A percentile compares a stretch with the other conserved stretches of the same genome.
These are phyloP conservation scores for Hemibagrus wyckioides DNA, from an alignment of 2,113 vertebrate genomes.

Conservation along the genomic window DNA sequence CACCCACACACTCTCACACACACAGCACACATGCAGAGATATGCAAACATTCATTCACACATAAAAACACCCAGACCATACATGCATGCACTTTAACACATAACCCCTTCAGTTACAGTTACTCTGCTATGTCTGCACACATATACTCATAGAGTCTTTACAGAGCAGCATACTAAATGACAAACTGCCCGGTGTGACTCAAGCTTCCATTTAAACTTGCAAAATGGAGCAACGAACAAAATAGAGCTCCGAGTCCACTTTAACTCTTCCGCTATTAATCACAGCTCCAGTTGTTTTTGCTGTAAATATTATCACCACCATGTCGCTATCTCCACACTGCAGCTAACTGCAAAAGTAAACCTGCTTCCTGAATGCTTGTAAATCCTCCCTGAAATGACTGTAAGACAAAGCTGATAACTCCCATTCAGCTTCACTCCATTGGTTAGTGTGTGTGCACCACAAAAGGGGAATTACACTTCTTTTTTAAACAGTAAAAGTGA, in stretches of 20 bases:
- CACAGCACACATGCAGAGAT: constrained; percentile 29
- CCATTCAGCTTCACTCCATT: not conserved
- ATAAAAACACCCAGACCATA: constrained; percentile 1
- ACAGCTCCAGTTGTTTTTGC: constrained; percentile 22
- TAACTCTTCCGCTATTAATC: constrained; percentile 20
- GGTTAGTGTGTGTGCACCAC: not conserved
- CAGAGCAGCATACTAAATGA: not conserved
- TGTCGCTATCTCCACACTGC: constrained; percentile 31
- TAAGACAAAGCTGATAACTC: not conserved
- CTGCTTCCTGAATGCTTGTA: constrained; percentile 34
- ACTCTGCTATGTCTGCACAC: not conserved
- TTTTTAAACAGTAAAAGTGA: constrained; percentile 31
- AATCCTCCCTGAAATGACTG: constrained; percentile 39
- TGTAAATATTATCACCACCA: constrained; percentile 11
- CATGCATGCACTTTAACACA: constrained; percentile 29
- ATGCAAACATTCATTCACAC: constrained; percentile 23
- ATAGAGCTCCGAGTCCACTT: not conserved
- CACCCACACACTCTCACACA: not conserved
- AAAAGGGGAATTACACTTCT: constrained; percentile 25
- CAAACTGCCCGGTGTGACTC: not conserved
- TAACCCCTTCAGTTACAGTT: not conserved
- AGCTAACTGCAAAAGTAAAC: constrained; percentile 27
- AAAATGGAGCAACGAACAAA: not conserved
- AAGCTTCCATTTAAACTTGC: not conserved
- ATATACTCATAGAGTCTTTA: not conserved